Evolutionary conservation across 2,797 vertebrate species (phyloP).

Genomic region (Microctenopoma stevenorrisi): DNA sequence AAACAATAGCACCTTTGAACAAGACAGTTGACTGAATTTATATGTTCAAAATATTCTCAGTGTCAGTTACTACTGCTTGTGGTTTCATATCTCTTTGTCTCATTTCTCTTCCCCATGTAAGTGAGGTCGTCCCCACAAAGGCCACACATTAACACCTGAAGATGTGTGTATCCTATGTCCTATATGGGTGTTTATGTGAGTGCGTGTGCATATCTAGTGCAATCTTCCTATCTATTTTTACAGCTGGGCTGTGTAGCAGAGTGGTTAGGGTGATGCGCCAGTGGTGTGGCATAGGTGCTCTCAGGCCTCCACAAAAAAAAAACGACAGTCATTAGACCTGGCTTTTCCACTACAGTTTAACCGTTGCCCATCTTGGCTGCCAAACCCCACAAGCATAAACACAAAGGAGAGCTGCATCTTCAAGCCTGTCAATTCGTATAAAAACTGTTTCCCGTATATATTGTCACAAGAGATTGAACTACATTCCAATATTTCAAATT

Average conservation of each 20-base stretch:
- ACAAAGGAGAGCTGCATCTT: not conserved
- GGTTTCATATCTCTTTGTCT: conserved; percentile 75
- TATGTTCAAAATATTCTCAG: conserved; percentile 17
- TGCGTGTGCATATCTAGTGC: conserved; percentile 65
- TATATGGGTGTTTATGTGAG: conserved; percentile 35
- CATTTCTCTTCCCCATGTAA: conserved; percentile 53
- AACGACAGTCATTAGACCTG: conserved; percentile 45
- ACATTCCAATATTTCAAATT: not conserved
- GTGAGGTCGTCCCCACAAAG: conserved; percentile 70
- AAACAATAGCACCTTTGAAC: conserved; percentile 32
- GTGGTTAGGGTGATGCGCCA: conserved; percentile 76
- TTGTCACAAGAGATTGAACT: not conserved
- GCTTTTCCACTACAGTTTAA: conserved; percentile 79
- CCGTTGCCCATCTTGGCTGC: conserved; percentile 62
- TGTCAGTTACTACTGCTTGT: conserved; percentile 73
- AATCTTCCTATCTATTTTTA: conserved; percentile 81
- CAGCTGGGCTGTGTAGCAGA: conserved; percentile 70
- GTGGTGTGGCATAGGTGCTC: conserved; percentile 41
- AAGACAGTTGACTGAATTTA: conserved; percentile 37
- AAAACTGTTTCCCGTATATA: not conserved
- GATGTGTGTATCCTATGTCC: conserved; percentile 42
- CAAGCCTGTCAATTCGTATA: not conserved
- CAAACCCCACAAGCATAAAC: conserved; percentile 49
- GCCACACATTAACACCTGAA: conserved; percentile 70
- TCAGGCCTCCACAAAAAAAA: conserved; percentile 49